These are phyloP conservation scores for Coelopa frigida DNA, from an alignment of 1,140 invertebrate species.

Conservation along the genomic window DNA sequence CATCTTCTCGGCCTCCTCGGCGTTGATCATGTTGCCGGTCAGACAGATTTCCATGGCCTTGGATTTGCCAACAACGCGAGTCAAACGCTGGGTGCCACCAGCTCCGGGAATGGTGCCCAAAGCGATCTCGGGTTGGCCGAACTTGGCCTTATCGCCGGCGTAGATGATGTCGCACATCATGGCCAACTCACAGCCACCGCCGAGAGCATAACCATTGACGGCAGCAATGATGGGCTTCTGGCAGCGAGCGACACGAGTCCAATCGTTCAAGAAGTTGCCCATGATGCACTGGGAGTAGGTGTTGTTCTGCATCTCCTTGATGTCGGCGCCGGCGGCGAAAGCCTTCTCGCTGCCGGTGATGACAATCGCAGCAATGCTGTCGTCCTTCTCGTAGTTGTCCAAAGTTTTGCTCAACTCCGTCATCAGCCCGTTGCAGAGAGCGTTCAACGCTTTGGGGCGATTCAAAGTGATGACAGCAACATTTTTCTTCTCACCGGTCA, in stretches of 20 bases:
- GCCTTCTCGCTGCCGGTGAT: conserved; percentile 93
- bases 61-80: conserved; percentile 88
- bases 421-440: conserved; percentile 84
- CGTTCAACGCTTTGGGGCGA: conserved; percentile 87
- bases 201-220: conserved; percentile 91
- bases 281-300: conserved; percentile 67
- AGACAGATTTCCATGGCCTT: conserved; percentile 98
- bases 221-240: conserved; percentile 95
- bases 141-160: conserved; percentile 94
- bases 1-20: conserved; percentile 83
- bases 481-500: conserved; percentile 74
- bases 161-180: conserved; percentile 99
- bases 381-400: conserved; percentile 66
- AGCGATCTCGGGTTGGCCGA: conserved; percentile 96
- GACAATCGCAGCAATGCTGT: conserved; percentile 73
- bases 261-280: conserved; percentile 68
- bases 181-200: conserved; percentile 94
- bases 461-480: conserved; percentile 86
- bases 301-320: conserved; percentile 89
- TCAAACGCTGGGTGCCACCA: conserved; percentile 92
- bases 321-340: conserved; percentile 96
- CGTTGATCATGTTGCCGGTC: conserved; percentile 83
- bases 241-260: conserved; percentile 66
- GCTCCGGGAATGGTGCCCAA: conserved; percentile 97
- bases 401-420: conserved; percentile 71